Evolutionary conservation across 2,797 vertebrate genomes (phyloP), one percentile per base, ranked within the genome.

Genomic region (Etheostoma nigrum): DNA sequence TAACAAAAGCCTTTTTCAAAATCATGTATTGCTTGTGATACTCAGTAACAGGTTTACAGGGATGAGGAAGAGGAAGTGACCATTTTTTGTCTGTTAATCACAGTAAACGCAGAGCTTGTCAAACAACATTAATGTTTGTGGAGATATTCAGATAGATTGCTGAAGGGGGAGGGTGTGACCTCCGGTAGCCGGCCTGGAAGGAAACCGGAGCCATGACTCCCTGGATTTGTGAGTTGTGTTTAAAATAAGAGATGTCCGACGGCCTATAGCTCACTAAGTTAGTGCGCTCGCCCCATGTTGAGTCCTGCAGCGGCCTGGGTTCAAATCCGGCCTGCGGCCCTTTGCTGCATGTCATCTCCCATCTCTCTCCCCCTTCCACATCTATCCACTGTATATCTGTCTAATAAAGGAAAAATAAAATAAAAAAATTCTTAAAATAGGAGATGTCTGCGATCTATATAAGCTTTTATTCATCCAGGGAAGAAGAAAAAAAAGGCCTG

Each of bases 71-170:
- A 53, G 16, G 33, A 5, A 55, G 55, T 10, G 23, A 25, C 9
- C 27, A 5, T 48, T 73, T 55, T 36, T 67, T 67, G 36, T 70
- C 77, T 69, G n/a, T 68, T 54, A 58, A 49, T 75, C 40, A n/a
- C 33, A 16, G 53, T 64, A 63, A 63, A 79, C 57, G 49, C 33
- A 58, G 65, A 85, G 19, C 71, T 79, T 67, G 72, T 84, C 81
- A 48, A 61, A 67, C 82, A 42, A 68, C 78, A 71, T 73, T 59
- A 57, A 78, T 67, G 55, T 53, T 61, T 5, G 23, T 51, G 55
- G 72, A 84, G 82, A 82, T 83, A 76, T 47, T 79, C 4, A 1
- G 52, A 62, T 19, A 49, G 69, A 82, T 47, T 49, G 53, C 78
- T 49, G 47, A 7, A 44, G 68, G 55, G 51, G 52, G 49, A 44